Percentiles rank a stretch among this genome's conserved stretches.
phyloP scores from a whole-genome alignment of 2,113 vertebrate species.

The Equus przewalskii region DNA sequence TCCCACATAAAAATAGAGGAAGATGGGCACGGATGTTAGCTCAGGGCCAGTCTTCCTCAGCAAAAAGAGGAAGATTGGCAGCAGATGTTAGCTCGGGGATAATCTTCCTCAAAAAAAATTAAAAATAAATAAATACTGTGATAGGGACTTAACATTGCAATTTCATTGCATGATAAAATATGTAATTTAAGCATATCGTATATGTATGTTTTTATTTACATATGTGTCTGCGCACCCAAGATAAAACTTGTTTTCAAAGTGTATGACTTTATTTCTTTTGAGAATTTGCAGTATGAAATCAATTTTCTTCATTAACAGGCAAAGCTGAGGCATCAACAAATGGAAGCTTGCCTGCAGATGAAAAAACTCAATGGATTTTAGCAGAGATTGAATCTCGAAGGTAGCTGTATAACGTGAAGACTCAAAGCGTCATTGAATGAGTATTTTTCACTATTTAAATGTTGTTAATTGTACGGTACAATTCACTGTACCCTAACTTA shows the following conservation, averaged over 20 bases:
- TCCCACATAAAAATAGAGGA: too few relatives aligned
- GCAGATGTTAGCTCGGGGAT: too few relatives aligned
- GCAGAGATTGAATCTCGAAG: constrained; percentile 84
- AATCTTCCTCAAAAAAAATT: too few relatives aligned
- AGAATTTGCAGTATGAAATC: constrained; percentile 44
- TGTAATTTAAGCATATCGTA: neutral
- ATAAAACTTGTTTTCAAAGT: constrained; percentile 1
- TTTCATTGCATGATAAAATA: neutral
- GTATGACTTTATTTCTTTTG: constrained; percentile 31
- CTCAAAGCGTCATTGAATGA: constrained; percentile 55
- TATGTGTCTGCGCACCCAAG: neutral
- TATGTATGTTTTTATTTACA: neutral
- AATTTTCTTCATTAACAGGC: constrained; percentile 75
- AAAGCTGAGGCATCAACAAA: constrained; percentile 63
- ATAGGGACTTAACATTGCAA: neutral
- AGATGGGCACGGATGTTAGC: too few relatives aligned
- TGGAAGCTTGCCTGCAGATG: constrained; percentile 45
- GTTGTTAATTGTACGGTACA: neutral
- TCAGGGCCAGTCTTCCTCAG: too few relatives aligned
- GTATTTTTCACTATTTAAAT: constrained; percentile 48
- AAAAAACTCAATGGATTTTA: constrained; percentile 75
- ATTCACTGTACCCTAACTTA: neutral
- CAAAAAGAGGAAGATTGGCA: too few relatives aligned
- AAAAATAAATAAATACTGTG: neutral
- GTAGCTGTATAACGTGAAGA: constrained; percentile 76